Evolutionary conservation across 1,140 invertebrate species (phyloP), one percentile per base, ranked within the genome.

Genomic region (Scaptomyza pallida): DNA sequence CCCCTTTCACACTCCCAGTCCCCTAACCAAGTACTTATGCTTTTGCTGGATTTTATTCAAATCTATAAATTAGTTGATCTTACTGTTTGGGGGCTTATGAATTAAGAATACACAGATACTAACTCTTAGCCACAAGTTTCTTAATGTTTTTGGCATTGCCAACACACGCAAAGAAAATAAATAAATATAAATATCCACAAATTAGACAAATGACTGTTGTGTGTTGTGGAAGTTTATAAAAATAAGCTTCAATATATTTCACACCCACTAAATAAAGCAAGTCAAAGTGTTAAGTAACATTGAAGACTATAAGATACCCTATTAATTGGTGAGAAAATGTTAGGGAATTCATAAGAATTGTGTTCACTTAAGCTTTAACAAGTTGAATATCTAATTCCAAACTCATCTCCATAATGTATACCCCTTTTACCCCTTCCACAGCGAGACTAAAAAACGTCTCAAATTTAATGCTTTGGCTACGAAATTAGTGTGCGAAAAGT

Each of bases 161-260:
- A 26, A 6, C 26, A 30, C 5, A 30, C 26, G 9, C 26, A 30
- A 8, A 30, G 19, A 64, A 21, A 50, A 35, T n/a, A 60, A 37
- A 21, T 43, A 33, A 43, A 35, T 9, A 56, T 23, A 30, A 30
- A 47, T 21, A 23, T 13, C 56, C 71, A 79, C 75, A 85, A 83
- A 79, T 85, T 74, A 85, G 77, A 60, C 79, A 68, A 83, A 79
- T 78, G 79, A 75, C 75, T 72, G 75, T 72, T 69, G 79, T 45
- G 48, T 61, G 79, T 75, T 75, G 68, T 67, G 72, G 79, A 85
- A 83, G 80, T 83, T 79, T 85, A 82, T 82, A 85, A 82, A 82
- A 85, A 82, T 83, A 82, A 82, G 78, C 71, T 64, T 23, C 37
- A 78, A 75, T 63, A 77, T 83, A 85, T 83, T 75, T 85, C 72